Base-by-base conservation (phyloP, 2,888 invertebrate genomes). In the Corythucha ciliata region DNA sequence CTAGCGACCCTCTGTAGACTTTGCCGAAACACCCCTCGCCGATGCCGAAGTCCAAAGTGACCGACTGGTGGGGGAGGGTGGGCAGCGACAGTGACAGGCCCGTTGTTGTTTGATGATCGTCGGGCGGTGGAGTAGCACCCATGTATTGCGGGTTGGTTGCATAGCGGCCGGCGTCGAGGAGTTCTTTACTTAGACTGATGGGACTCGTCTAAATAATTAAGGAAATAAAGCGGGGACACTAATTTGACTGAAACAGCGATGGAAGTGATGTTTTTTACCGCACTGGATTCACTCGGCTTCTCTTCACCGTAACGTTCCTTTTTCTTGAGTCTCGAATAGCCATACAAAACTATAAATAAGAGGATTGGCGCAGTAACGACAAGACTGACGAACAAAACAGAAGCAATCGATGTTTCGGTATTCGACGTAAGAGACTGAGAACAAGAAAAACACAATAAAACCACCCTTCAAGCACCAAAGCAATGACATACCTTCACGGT, bases 11-110 rank as follows among this genome's bases (percentile, higher is more conserved):
- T 81, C 83, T 87, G 65, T 79, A 87, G 37, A 89, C 89, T 70
- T 87, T 87, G 25, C 89, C 89, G 63, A 88, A 90, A 63, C 85
- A 88, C 1, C 89, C 89, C 66, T 89, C 87, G 2, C 89, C 89
- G 46, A 89, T 82, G 63, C 84, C 84, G 62, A 83, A 78, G 4
- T 81, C 68, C 66, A 84, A 81, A 10, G 74, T 73, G 21, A 90
- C 72, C 2, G 78, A 77, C 55, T 81, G 81, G 44, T 79, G 71
- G 42, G 74, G 72, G 36, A 84, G 68, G 39, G 80, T 71, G 12
- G 78, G 79, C 12, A 83, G 79, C 47, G 68, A 60, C 12, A 63
- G 44, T 22, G 58, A 65, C n/a, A n/a, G n/a, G n/a, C n/a, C n/a
- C n/a, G n/a, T n/a, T n/a, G n/a, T n/a, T n/a, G n/a, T 20, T 66